Evolutionary conservation across 2,797 vertebrate species (phyloP), one percentile per base, ranked within the genome.

Genomic region (Todus mexicanus): DNA sequence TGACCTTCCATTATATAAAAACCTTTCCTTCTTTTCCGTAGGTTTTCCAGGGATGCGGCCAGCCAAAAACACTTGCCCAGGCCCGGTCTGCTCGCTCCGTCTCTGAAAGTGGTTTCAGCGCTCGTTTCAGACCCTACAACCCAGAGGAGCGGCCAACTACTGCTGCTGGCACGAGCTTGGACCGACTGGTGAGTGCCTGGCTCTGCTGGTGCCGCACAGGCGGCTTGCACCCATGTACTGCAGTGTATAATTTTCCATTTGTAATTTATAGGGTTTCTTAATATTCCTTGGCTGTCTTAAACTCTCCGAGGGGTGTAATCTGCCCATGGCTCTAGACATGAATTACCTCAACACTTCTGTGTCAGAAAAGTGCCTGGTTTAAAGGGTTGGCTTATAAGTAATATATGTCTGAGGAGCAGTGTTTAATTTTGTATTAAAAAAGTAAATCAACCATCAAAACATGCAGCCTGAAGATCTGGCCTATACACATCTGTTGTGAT

Each of bases 31-130:
- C 47, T 65, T 51, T 85, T 9, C 1, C 4, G 0, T 45, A 99
- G 99, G 99, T 99, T 95, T 99, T 99, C 97, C 99, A 99, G 95
- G 99, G 99, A 40, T 99, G 99, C 13, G 99, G 99, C 40, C 98
- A 98, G 76, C 98, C 99, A 13, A 98, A 99, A 79, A 94, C 95
- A 0, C 97, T 96, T 48, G 77, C 78, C 12, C 96, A 94, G 29
- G 97, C 97, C 87, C 98, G 99, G 4, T 81, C 98, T 10, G 96
- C 97, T 40, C 98, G 99, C 12, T 98, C 99, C 1, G 96, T 98
- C 35, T 98, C 98, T 4, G 99, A 99, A 40, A 92, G 98, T 0
- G 90, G 96, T 50, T 99, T 99, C 72, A 98, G 97, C 0, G 98
- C 98, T 35, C 98, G 99, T 56, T 99, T 99, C 96, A 98, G 98